A percentile compares a stretch with the other conserved stretches of the same genome.
phyloP scores from a whole-genome alignment of 2,888 invertebrate genomes.

The Hecatera dysodea region DNA sequence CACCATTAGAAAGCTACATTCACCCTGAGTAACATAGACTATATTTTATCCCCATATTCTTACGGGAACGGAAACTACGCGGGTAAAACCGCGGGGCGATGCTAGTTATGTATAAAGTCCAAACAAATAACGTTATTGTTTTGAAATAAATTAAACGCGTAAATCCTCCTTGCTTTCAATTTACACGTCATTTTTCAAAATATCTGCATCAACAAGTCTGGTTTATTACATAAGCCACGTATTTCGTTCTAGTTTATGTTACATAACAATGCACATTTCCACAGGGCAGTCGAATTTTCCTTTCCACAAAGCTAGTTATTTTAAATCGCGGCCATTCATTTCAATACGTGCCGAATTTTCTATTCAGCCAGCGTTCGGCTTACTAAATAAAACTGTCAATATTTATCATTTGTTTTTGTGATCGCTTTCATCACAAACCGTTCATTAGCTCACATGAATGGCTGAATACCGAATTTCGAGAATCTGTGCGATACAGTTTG shows the following conservation, averaged over 20 bases:
- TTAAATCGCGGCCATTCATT: slow-evolving; percentile 38
- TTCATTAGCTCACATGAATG: slow-evolving; percentile 41
- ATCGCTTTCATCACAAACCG: slow-evolving; percentile 29
- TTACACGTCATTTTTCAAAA: not conserved
- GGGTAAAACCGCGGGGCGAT: too few relatives aligned
- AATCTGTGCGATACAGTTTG: slow-evolving; percentile 11
- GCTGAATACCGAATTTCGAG: slow-evolving; percentile 18
- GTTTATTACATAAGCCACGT: not conserved
- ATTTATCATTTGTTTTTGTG: slow-evolving; percentile 39
- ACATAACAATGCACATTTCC: slow-evolving; percentile 12
- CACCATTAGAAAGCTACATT: too few relatives aligned
- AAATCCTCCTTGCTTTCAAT: too few relatives aligned
- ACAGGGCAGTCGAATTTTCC: slow-evolving; percentile 19
- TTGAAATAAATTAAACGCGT: too few relatives aligned
- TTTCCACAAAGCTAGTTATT: slow-evolving; percentile 35
- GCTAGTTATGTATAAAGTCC: too few relatives aligned
- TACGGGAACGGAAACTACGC: too few relatives aligned
- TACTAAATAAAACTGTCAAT: slow-evolving; percentile 42
- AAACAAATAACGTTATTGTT: too few relatives aligned
- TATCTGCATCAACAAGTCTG: not conserved
- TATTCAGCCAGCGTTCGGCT: slow-evolving; percentile 36
- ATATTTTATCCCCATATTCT: too few relatives aligned
- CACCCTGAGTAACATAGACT: too few relatives aligned
- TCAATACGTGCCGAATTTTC: slow-evolving; percentile 48
- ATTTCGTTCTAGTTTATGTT: slow-evolving; percentile 9